Conservation (phyloP, 2,797 vertebrate species). For the Clarias platycephalus region DNA sequence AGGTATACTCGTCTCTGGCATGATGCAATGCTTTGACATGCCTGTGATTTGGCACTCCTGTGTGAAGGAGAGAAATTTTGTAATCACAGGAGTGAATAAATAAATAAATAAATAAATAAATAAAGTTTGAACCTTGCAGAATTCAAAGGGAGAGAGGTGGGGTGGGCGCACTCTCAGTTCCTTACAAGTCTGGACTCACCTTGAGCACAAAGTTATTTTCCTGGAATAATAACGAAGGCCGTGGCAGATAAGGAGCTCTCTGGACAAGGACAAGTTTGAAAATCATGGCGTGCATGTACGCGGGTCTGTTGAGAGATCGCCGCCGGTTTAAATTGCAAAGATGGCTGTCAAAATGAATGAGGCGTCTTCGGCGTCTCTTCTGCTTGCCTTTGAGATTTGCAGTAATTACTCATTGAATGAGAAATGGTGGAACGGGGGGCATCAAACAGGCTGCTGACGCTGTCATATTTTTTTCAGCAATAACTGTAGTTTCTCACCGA, state of each 20-base stretch:
- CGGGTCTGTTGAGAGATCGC: constrained; percentile 53
- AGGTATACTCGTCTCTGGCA: constrained; percentile 4
- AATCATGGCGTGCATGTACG: constrained; percentile 53
- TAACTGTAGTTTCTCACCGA: constrained; percentile 37
- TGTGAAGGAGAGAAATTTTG: constrained; percentile 7
- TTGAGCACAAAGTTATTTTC: constrained; percentile 56
- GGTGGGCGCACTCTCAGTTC: constrained; percentile 13
- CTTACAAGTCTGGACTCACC: constrained; percentile 53
- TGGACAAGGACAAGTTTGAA: constrained; percentile 56
- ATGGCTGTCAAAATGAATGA: constrained; percentile 53
- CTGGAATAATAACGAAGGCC: constrained; percentile 57
- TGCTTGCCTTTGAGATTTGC: constrained; percentile 51
- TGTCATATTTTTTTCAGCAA: constrained; percentile 49
- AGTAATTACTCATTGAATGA: constrained; percentile 57
- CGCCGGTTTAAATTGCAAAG: constrained; percentile 56
- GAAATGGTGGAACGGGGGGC: constrained; percentile 7
- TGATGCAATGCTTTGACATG: constrained; percentile 39
- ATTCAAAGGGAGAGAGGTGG: constrained; percentile 4
- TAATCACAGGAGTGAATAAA: not conserved
- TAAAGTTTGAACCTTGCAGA: constrained; percentile 22
- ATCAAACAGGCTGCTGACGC: constrained; percentile 51
- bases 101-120: constrained; percentile 14
- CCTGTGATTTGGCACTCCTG: constrained; percentile 10
- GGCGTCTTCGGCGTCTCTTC: constrained; percentile 47
- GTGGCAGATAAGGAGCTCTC: constrained; percentile 51